A percentile compares a stretch with the other conserved stretches of the same genome.
phyloP scores from a whole-genome alignment of 2,888 invertebrate genomes.

The Phyllotreta striolata region DNA sequence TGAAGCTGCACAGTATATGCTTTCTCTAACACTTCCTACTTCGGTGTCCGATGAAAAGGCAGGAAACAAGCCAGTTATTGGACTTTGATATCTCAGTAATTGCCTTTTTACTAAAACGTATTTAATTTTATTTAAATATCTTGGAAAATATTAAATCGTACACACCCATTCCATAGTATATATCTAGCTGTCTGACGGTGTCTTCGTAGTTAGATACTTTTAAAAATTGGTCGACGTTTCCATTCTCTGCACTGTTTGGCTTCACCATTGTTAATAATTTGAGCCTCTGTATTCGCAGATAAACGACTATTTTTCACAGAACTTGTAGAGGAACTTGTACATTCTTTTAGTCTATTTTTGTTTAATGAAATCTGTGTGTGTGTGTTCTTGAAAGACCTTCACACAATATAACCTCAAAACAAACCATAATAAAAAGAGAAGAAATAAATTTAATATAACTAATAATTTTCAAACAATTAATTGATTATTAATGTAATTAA shows the following conservation, averaged over 20 bases:
- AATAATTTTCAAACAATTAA: too few species aligned
- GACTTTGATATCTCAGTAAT: slow-evolving; percentile 88
- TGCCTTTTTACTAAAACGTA: slow-evolving; percentile 83
- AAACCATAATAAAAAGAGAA: too few species aligned
- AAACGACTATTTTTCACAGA: too few species aligned
- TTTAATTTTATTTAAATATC: background rate
- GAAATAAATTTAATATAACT: too few species aligned
- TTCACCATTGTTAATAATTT: slow-evolving; percentile 34
- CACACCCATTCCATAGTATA: slow-evolving; percentile 92
- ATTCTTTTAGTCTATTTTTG: too few species aligned
- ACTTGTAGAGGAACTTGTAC: too few species aligned
- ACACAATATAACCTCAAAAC: too few species aligned
- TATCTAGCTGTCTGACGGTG: slow-evolving; percentile 87
- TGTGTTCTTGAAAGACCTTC: too few species aligned
- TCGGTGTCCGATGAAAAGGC: slow-evolving; percentile 80
- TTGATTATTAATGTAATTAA: too few species aligned
- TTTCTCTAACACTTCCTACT: slow-evolving; percentile 90
- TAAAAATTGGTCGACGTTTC: slow-evolving; percentile 79
- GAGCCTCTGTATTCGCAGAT: background rate
- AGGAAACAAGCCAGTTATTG: slow-evolving; percentile 93
- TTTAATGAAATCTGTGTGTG: too few species aligned
- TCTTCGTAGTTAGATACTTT: slow-evolving; percentile 90
- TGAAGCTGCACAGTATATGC: slow-evolving; percentile 95
- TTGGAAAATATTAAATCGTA: slow-evolving; percentile 15
- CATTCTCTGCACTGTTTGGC: slow-evolving; percentile 62